These are phyloP conservation scores for Tachysurus fulvidraco DNA, from an alignment of 2,113 vertebrate genomes.

Conservation along the genomic window DNA sequence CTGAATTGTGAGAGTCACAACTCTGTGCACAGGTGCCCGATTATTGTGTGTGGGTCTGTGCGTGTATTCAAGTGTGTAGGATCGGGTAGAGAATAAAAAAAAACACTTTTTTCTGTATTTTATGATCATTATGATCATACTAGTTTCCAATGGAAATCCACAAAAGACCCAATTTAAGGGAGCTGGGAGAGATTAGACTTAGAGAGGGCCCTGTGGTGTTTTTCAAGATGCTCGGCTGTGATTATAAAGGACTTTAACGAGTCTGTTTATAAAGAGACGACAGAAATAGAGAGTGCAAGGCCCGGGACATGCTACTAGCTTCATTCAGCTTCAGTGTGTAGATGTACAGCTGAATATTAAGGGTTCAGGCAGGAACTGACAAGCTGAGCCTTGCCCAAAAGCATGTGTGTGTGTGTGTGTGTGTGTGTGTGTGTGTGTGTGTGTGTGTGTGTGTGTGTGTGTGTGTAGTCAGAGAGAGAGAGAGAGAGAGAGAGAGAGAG, in stretches of 20 bases:
- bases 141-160: background rate
- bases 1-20: background rate
- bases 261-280: background rate
- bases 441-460: background rate
- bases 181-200: background rate
- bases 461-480: background rate
- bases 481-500: background rate
- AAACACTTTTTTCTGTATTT: background rate
- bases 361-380: slow-evolving; percentile 36
- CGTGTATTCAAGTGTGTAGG: background rate
- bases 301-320: background rate
- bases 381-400: slow-evolving; percentile 35
- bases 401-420: slow-evolving; percentile 9
- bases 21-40: background rate
- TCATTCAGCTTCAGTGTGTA: background rate
- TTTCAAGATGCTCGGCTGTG: slow-evolving; percentile 14
- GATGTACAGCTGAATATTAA: slow-evolving; percentile 29
- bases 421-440: background rate
- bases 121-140: background rate
- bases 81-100: background rate
- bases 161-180: background rate
- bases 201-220: background rate
- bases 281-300: background rate
- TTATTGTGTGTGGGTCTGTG: background rate
- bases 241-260: slow-evolving; percentile 34